Evolutionary conservation across 2,797 vertebrate genomes (phyloP), one percentile per base, ranked within the genome.

Genomic region (Heterohyrax brucei): DNA sequence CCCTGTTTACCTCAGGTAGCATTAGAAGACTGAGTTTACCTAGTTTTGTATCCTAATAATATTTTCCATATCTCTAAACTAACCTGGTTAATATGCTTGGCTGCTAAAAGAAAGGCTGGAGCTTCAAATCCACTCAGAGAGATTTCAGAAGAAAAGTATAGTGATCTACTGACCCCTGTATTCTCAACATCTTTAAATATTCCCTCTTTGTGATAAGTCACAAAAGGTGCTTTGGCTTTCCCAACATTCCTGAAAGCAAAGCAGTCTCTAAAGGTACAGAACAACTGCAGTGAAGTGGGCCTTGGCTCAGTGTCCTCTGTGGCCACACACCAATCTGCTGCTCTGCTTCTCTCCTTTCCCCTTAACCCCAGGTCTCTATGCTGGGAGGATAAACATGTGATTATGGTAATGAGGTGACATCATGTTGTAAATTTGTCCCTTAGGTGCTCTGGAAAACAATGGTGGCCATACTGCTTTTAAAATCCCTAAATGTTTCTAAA

Each of bases 271-370:
- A 19, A 83, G 53, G 1, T 19, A 3, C 66, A 79, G 21, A 53
- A 22, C 28, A 61, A 77, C 3, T 18, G 18, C 7, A 30, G 2
- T 5, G 33, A 9, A 33, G 9, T 24, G 39, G 77, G 8, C 7
- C 4, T 44, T 46, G 19, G 19, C 13, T 79, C 10, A 14, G 9
- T 7, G 3, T 3, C 1, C 1, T 4, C 10, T 13, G 13, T 1
- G 82, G 22, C 33, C 5, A 7, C 28, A 72, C 14, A 12, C 13
- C 0, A 2, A 3, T 10, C 1, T 64, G 7, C 10, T 53, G 7
- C 0, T 48, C 9, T 46, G 7, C n/a, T 87, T 75, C 4, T 2
- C 24, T 18, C 1, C 18, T 13, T 87, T 44, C 53, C 30, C 10
- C 7, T 10, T 66, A 81, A n/a, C 1, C 13, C 33, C 12, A 73